Evolutionary conservation across 2,888 invertebrate species (phyloP), one percentile per base, ranked within the genome.

Genomic region (Hirtodrosophila trivittata): DNA sequence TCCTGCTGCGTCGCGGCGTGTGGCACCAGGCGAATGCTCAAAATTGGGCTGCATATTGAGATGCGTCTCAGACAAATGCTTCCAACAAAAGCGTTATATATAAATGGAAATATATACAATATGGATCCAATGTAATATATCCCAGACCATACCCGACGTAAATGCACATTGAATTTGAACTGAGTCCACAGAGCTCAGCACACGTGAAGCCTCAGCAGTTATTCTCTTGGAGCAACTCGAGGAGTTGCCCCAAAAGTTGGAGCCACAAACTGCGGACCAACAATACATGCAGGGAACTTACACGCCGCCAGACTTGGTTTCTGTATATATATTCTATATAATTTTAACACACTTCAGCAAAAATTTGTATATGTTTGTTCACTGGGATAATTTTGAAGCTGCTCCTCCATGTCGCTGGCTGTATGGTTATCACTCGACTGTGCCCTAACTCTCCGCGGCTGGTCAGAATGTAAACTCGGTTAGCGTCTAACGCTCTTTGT

Each of bases 401-500:
- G 12, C 25, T 41, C n/a, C 8, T 47, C 55, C 72, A 68, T 78
- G 84, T 64, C 84, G 84, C 67, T 71, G 58, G 55, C 54, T 68
- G 38, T 10, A 64, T 56, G 52, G 64, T 45, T 74, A 8, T 14
- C 7, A 59, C 42, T 52, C 73, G 73, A 77, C 80, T 77, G 76
- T 67, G 58, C 12, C 16, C 56, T 9, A 28, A 47, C 16, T 18
- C 8, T 41, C 10, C 6, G 8, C 4, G 25, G 43, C 55, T 10
- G 45, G 32, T 28, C 28, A 28, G 28, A 32, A 63, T 9, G 42
- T 50, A 56, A 57, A 4, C 83, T 76, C 75, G 78, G 56, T 46
- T 7, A n/a, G 6, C 25, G 16, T 26, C 21, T 26, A 16, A 16
- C 25, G 18, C 28, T 41, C 16, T 16, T 30, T 45, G 16, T 46